phyloP scores from a whole-genome alignment of 2,113 vertebrate genomes.

The Catharus minimus region DNA sequence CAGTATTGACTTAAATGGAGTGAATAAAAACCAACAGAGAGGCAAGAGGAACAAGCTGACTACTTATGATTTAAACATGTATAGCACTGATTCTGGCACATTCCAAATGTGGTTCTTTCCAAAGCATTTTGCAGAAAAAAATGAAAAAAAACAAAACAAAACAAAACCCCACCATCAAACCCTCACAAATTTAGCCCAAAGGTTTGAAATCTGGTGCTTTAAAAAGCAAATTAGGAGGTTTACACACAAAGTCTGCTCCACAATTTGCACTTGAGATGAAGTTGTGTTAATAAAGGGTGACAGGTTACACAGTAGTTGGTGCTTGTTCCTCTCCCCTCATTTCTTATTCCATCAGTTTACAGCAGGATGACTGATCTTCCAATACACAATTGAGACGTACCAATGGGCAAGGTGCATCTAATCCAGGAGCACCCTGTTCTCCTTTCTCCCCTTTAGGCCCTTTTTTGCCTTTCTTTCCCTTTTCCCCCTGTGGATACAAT shows the following conservation, averaged over 20 bases:
- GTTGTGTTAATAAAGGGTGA: neutral
- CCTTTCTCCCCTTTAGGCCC: constrained; percentile 99
- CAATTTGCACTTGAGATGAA: neutral
- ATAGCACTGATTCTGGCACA: neutral
- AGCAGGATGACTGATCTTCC: constrained; percentile 60
- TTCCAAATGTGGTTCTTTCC: neutral
- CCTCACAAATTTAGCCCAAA: neutral
- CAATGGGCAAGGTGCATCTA: constrained; percentile 99
- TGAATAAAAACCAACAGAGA: constrained; percentile 50
- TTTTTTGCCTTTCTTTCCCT: constrained; percentile 99
- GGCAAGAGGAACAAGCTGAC: constrained; percentile 75
- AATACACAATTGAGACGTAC: constrained; percentile 87
- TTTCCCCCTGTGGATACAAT: constrained; percentile 99
- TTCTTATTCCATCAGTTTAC: constrained; percentile 45
- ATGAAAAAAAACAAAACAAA: no score
- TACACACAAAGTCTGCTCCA: neutral
- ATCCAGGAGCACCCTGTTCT: constrained; percentile 99
- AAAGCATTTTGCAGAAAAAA: neutral
- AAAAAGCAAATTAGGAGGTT: neutral
- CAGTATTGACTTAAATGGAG: constrained; percentile 60
- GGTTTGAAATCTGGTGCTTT: neutral
- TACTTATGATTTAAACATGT: neutral
- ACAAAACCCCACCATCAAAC: neutral
- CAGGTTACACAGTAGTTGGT: neutral
- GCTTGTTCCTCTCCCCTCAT: constrained; percentile 76